Evolutionary conservation across 1,140 invertebrate species (phyloP), one percentile per base, ranked within the genome.

Genomic region (Drosophila gunungcola): DNA sequence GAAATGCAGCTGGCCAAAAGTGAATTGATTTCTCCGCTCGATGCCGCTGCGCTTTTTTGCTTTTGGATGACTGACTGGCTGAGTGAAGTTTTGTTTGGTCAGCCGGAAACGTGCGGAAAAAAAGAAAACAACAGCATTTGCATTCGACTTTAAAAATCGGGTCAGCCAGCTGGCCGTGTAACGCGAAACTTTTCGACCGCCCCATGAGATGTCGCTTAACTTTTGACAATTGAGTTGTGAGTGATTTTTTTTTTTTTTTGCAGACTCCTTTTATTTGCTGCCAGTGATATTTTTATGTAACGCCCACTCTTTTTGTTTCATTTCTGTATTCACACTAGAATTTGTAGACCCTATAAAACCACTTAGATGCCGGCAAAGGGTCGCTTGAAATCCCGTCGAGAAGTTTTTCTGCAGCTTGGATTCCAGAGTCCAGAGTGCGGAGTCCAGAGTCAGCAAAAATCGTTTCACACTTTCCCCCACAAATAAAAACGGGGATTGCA

Each of bases 1-100:
- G 29, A 39, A 65, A 43, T 88, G 83, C 83, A 86, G 83, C 79
- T 88, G 83, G 74, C 52, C 46, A 67, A 69, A 58, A 77, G 41
- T 72, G 83, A 77, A 88, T 83, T 86, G 83, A 86, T 86, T 86
- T 75, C 73, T 52, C 58, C 32, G 32, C 53, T 80, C 57, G 64
- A 67, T 72, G 56, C 60, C 77, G 72, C 80, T 83, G 64, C 74
- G 69, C 78, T 69, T 83, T 86, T 86, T 82, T 78, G 51, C 58
- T 78, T 77, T 72, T 82, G 60, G 53, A 54, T 75, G 74, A 54
- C 45, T 72, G 73, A 53, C 65, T 42, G 83, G 53, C 60, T 64
- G 81, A 54, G 32, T 78, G 83, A 86, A 88, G 65, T 83, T 82
- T 88, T 86, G 83, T 86, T 86, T 88, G 82, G 69, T 68, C 83